These are phyloP conservation scores for Polydesmus complanatus DNA, from an alignment of 2,888 invertebrate species.

Conservation along the genomic window DNA sequence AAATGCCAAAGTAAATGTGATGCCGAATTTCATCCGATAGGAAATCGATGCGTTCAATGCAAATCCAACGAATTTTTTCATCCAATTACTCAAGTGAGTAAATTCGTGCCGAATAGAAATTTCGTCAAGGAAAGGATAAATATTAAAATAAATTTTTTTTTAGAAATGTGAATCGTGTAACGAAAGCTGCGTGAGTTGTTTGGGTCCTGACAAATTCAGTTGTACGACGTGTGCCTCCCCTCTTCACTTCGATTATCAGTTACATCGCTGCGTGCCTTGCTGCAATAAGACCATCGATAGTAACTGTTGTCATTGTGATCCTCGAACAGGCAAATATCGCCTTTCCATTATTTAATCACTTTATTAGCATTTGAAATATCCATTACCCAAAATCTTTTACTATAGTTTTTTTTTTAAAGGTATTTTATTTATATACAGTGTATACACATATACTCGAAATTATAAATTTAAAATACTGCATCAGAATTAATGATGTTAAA, in stretches of 20 bases:
- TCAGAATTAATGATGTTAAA: too few relatives aligned
- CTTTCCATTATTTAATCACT: background rate
- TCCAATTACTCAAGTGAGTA: constrained; percentile 6
- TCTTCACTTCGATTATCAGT: constrained; percentile 15
- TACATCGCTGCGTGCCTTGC: constrained; percentile 19
- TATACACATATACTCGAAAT: too few relatives aligned
- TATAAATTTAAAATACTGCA: too few relatives aligned
- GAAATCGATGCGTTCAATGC: constrained; percentile 3
- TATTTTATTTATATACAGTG: too few relatives aligned
- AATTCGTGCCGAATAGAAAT: too few relatives aligned
- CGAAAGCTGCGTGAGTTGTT: constrained; percentile 14
- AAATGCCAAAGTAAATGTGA: background rate
- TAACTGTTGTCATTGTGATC: constrained; percentile 18
- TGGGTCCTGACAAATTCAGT: constrained; percentile 18
- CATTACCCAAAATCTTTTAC: background rate
- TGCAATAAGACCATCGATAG: constrained; percentile 6
- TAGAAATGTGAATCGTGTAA: constrained; percentile 17
- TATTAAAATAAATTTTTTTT: background rate
- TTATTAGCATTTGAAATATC: background rate
- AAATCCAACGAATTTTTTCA: constrained; percentile 5
- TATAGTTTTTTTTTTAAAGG: too few relatives aligned
- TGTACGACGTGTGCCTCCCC: constrained; percentile 17
- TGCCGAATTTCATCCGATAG: background rate
- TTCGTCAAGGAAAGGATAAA: background rate
- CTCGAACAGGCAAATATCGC: constrained; percentile 10